Base-by-base conservation (phyloP, 2,797 vertebrate genomes). In the Pelobates cultripes region DNA sequence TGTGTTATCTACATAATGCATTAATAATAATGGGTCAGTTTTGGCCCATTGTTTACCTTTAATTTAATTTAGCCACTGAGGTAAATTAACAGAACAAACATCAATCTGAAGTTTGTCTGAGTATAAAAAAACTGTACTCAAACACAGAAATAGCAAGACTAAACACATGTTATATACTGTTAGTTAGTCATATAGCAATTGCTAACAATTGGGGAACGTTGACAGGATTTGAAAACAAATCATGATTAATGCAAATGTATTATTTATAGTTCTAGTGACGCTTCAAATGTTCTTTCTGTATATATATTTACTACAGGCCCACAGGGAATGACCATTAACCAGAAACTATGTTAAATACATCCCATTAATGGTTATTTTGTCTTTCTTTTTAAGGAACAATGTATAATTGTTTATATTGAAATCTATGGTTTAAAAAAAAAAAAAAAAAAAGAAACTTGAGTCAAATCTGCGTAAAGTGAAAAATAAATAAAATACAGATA, bases 201-300 rank as follows among this genome's bases (percentile, higher is more conserved):
- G 15, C 57, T 13, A 60, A 60, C 57, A 60, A 12, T 13, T 12
- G 57, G 57, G 7, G 15, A 60, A 60, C 10, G 2, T 15, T 60
- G 57, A 4, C 57, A 60, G 15, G 10, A 13, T 60, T 60, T 60
- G 57, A 60, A 60, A 60, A 60, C 3, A 60, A 60, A 60, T 60
- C 78, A 80, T 75, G 64, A 75, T 60, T 75, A 81, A 70, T 75
- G 17, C 47, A 68, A 81, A 82, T 71, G 15, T 42, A 43, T 55
- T 60, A 64, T 43, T 45, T 72, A 71, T 57, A 66, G 68, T 71
- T 63, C 45, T 15, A 28, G 67, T 55, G 69, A 71, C 47, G 79
- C 69, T 70, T 81, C 76, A 53, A 69, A 70, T 67, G 45, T 70
- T 75, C 42, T 77, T 71, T 82, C 64, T 77, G 70, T 75, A 53